Conservation (phyloP, 2,797 vertebrate species). For the Phoebastria nigripes region DNA sequence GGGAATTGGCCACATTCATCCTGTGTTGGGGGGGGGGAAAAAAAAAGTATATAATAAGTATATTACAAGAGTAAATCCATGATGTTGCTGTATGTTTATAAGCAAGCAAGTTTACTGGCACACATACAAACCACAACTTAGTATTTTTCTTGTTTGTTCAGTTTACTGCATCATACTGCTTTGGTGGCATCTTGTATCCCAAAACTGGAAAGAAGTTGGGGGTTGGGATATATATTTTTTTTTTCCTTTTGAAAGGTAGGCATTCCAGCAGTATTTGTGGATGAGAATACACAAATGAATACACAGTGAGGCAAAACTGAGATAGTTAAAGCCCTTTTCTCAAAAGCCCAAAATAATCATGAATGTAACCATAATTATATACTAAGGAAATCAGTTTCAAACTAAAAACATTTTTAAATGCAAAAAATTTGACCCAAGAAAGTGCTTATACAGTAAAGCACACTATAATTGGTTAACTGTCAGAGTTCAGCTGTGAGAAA, state of each 20-base stretch:
- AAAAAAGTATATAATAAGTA: not conserved
- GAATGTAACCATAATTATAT: not conserved
- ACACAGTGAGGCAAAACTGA: not conserved
- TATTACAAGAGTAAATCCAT: not conserved
- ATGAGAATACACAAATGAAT: not conserved
- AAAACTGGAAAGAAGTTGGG: not conserved
- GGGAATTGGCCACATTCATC: slow-evolving; percentile 90
- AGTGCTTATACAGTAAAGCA: not conserved
- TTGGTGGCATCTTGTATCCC: not conserved
- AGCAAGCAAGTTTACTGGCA: not conserved
- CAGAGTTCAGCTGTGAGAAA: not conserved
- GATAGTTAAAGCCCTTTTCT: not conserved
- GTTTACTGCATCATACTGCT: not conserved
- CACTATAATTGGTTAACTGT: not conserved
- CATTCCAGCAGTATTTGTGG: not conserved
- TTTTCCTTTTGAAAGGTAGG: not conserved
- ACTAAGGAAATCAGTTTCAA: not conserved
- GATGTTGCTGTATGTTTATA: too few species aligned
- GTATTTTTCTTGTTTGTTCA: not conserved
- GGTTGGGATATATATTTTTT: not conserved
- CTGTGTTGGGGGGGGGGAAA: slow-evolving; percentile 58
- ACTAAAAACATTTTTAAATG: not conserved
- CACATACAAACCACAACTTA: not conserved
- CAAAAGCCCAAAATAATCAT: not conserved
- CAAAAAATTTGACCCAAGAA: not conserved